Evolutionary conservation across 2,113 vertebrate species (phyloP).

Genomic region (Emydura subglobosa): DNA sequence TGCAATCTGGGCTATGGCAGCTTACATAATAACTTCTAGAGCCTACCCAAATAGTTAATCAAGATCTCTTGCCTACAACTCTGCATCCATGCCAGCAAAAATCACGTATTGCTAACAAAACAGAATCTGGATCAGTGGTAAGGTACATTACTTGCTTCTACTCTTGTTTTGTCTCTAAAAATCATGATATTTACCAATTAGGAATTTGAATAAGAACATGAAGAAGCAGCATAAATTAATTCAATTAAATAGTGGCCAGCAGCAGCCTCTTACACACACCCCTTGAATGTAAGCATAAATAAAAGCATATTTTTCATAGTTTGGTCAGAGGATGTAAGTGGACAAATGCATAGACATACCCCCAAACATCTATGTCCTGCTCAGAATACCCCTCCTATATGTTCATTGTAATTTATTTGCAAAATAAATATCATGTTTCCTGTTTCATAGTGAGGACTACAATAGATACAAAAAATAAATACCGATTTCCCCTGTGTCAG

Average conservation of each 20-base stretch:
- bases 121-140: neutral
- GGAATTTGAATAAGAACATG: neutral
- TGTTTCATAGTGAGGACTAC: neutral
- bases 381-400: neutral
- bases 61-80: no score
- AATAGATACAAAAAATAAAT: neutral
- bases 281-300: neutral
- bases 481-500: neutral
- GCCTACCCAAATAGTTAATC: no score
- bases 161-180: neutral
- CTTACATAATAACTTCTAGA: no score
- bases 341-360: neutral
- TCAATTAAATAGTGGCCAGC: neutral
- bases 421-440: neutral
- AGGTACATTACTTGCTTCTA: no score
- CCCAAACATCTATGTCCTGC: neutral
- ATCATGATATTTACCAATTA: neutral
- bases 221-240: neutral
- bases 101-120: neutral
- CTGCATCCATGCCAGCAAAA: no score
- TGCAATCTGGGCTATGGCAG: no score
- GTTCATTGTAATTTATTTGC: accelerated
- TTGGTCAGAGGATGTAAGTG: neutral
- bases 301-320: neutral
- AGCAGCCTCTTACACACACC: neutral